Evolutionary conservation across 2,888 invertebrate species (phyloP), one percentile per base, ranked within the genome.

Genomic region (Sipunculus nudus): DNA sequence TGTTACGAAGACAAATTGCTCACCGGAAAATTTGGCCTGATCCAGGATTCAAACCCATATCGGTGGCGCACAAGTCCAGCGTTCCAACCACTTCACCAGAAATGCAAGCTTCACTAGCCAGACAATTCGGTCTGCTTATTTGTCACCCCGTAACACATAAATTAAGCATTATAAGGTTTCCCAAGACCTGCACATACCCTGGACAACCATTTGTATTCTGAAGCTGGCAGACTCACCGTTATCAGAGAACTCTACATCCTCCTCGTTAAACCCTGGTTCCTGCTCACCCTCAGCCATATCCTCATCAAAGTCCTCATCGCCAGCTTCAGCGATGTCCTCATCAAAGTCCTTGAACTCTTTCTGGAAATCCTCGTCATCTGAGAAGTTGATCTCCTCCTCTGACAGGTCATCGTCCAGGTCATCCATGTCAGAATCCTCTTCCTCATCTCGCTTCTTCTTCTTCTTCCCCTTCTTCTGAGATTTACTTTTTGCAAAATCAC

Each of bases 381-480:
- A 61, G 32, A 59, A 56, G 32, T 69, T 59, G 5, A 56, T 32
- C 39, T 68, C 65, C 50, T 63, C 63, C 8, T 63, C 63, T 4
- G 63, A 54, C 39, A 63, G 46, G 28, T 71, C 71, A 25, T 70
- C 71, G 21, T 68, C 71, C 23, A 63, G 86, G 1, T 87, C 85
- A 13, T 81, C 81, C 77, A 85, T 86, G 19, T 85, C 86, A 19
- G 72, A 72, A 73, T 70, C 76, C 58, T 61, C 69, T 52, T 53
- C 64, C 28, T 75, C 68, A 50, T 76, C 67, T 54, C 53, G 67
- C 65, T 68, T 72, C 72, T 73, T 70, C 76, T 58, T 61, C 69
- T 52, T 53, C 64, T 28, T 75, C 68, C 50, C 75, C 67, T 54
- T 78, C 70, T 54, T 54, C 66, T 56, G 47, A 35, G 67, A 78